These are phyloP conservation scores for Myotis lucifugus DNA, from an alignment of 2,113 vertebrate genomes.

Conservation along the genomic window DNA sequence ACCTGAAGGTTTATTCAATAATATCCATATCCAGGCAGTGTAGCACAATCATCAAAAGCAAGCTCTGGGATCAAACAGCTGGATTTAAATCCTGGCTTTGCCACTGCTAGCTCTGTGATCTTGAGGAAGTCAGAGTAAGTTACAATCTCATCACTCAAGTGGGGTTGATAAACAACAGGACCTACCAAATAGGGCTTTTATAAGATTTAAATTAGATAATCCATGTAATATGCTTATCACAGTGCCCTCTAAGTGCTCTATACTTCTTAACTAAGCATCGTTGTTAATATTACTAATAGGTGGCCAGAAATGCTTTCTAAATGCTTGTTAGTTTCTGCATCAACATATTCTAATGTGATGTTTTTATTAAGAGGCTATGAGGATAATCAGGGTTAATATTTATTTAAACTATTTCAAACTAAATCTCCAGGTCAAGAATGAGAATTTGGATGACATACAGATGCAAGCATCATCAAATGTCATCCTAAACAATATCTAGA, in stretches of 20 bases:
- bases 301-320: background rate
- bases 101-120: background rate
- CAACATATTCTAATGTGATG: conserved; percentile 16
- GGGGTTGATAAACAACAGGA: background rate
- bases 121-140: background rate
- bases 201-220: conserved; percentile 30
- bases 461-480: background rate
- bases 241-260: background rate
- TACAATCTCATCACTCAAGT: background rate
- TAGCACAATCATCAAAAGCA: background rate
- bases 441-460: background rate
- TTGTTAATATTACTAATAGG: background rate
- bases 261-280: background rate
- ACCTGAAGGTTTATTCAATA: background rate
- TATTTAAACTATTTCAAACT: conserved; percentile 8
- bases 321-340: background rate
- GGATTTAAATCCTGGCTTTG: background rate
- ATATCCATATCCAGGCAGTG: background rate
- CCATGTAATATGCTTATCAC: background rate
- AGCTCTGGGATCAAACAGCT: background rate
- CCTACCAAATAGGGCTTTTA: background rate
- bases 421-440: conserved; percentile 19
- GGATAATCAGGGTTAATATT: conserved; percentile 5
- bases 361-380: background rate
- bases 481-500: background rate